phyloP scores from a whole-genome alignment of 2,888 invertebrate species.

The Sialis fuliginosa region DNA sequence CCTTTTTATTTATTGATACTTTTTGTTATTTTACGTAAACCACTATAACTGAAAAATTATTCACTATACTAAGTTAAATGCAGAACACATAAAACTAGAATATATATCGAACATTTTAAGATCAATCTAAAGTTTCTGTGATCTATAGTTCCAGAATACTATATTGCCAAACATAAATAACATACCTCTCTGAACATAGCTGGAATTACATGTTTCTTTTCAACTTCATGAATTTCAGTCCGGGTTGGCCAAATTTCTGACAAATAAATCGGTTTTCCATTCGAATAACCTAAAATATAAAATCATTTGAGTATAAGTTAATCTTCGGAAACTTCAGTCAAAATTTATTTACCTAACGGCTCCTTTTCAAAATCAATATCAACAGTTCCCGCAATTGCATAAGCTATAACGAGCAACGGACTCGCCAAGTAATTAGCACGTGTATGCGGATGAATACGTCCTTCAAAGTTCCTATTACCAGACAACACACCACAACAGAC shows the following conservation, averaged over 20 bases:
- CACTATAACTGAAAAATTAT: no score
- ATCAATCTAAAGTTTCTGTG: no score
- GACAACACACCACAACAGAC: constrained; percentile 93
- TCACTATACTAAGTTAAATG: no score
- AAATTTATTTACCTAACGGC: constrained; percentile 45
- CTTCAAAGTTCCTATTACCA: constrained; percentile 97
- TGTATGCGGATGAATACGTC: constrained; percentile 91
- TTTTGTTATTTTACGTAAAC: no score
- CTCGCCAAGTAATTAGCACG: constrained; percentile 95
- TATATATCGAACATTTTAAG: not conserved
- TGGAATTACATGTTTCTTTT: constrained; percentile 78
- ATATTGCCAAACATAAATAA: constrained; percentile 9
- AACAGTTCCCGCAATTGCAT: constrained; percentile 89
- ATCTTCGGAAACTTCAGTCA: not conserved
- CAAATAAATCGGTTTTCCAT: constrained; percentile 66
- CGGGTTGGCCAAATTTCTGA: constrained; percentile 92
- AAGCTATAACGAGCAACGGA: constrained; percentile 93
- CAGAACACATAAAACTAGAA: not conserved
- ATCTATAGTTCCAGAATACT: no score
- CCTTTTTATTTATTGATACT: no score
- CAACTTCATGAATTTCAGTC: constrained; percentile 75
- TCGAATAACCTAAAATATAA: constrained; percentile 34
- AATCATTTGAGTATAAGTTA: not conserved
- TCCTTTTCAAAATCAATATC: constrained; percentile 87
- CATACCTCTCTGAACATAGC: constrained; percentile 86